These are phyloP conservation scores for Danaus plexippus DNA, from an alignment of 1,140 invertebrate species.

Conservation along the genomic window DNA sequence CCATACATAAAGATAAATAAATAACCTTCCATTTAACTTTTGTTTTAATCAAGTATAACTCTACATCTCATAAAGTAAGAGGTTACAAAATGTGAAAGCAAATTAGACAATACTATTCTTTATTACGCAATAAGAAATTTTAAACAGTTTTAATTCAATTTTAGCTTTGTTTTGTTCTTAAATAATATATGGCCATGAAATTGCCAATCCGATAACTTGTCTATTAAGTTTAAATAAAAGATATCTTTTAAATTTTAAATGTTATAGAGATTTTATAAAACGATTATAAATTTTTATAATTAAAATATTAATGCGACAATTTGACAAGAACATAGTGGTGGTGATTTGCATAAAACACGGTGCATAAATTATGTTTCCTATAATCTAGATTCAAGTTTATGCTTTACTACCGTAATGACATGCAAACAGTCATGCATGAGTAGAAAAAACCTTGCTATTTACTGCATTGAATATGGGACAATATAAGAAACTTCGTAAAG, in stretches of 20 bases:
- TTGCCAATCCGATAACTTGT: too few relatives aligned
- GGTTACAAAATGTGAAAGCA: too few relatives aligned
- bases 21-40: too few relatives aligned
- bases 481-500: conserved; percentile 8
- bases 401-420: conserved; percentile 19
- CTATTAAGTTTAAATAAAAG: neutral
- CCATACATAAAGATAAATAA: too few relatives aligned
- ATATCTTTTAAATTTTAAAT: neutral
- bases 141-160: too few relatives aligned
- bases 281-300: conserved; percentile 25
- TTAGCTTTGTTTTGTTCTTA: too few relatives aligned
- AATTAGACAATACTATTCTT: too few relatives aligned
- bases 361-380: conserved; percentile 20
- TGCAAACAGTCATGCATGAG: conserved; percentile 8
- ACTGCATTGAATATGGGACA: conserved; percentile 6
- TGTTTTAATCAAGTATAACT: too few relatives aligned
- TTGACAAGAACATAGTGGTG: conserved; percentile 13
- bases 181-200: too few relatives aligned
- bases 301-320: conserved; percentile 1
- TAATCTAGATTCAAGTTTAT: conserved; percentile 21
- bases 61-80: too few relatives aligned
- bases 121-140: too few relatives aligned
- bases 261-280: conserved; percentile 1
- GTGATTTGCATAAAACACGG: conserved; percentile 21
- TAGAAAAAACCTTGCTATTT: conserved; percentile 13